phyloP scores from a whole-genome alignment of 2,797 vertebrate species.

The Neoniphon sammara region DNA sequence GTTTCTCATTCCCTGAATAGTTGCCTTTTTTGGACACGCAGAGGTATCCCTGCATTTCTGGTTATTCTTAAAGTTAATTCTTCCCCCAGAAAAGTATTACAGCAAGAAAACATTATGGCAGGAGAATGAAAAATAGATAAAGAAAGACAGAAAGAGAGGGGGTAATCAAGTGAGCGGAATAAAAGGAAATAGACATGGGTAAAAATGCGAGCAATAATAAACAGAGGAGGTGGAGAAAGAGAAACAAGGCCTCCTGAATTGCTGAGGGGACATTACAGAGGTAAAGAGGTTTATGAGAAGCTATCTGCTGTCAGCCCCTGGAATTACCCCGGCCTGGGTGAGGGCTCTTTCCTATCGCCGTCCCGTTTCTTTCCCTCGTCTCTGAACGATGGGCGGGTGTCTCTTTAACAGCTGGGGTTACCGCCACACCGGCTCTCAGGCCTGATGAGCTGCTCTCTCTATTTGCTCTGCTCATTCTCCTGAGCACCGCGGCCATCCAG shows the following conservation, averaged over 20 bases:
- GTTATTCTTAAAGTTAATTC: background rate
- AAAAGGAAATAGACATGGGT: background rate
- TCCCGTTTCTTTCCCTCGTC: slow-evolving; percentile 60
- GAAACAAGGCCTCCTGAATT: slow-evolving; percentile 33
- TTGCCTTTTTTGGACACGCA: background rate
- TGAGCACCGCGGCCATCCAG: slow-evolving; percentile 75
- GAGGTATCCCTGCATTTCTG: background rate
- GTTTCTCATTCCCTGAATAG: background rate
- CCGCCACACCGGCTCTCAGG: slow-evolving; percentile 57
- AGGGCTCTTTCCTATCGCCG: slow-evolving; percentile 21
- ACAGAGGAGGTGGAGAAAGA: background rate
- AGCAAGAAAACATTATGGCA: background rate
- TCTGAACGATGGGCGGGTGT: slow-evolving; percentile 69
- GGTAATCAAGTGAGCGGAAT: background rate
- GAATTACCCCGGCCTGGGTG: slow-evolving; percentile 52
- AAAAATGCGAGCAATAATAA: background rate
- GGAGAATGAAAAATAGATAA: background rate
- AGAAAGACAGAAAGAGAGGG: background rate
- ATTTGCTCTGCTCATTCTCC: slow-evolving; percentile 76
- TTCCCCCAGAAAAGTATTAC: background rate
- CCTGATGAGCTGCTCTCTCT: slow-evolving; percentile 76
- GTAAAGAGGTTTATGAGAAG: slow-evolving; percentile 44
- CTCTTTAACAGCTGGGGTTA: slow-evolving; percentile 78
- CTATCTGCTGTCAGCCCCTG: slow-evolving; percentile 57
- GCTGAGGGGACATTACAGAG: slow-evolving; percentile 32